phyloP scores from a whole-genome alignment of 2,113 vertebrate species.

The Ardeotis arabs region DNA sequence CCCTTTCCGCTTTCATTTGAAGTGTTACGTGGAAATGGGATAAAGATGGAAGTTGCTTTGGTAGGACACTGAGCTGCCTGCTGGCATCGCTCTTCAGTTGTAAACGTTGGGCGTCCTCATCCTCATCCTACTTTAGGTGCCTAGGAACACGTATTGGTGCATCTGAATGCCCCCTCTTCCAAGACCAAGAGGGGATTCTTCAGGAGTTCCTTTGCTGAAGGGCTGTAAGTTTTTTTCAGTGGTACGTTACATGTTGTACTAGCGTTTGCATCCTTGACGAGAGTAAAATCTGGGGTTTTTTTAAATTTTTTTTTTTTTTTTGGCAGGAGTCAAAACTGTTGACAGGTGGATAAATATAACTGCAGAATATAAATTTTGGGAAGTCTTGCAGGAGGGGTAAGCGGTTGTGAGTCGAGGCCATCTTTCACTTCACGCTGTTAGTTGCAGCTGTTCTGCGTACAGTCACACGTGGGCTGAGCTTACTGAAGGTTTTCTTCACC shows the following conservation, averaged over 20 bases:
- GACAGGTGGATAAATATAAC: not conserved
- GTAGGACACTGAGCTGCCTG: not conserved
- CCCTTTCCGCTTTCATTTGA: not conserved
- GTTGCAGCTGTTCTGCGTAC: not conserved
- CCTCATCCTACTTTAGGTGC: too few relatives aligned
- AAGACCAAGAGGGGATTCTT: too few relatives aligned
- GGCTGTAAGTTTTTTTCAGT: too few relatives aligned
- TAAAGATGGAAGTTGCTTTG: not conserved
- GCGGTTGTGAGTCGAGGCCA: not conserved
- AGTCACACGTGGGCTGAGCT: not conserved
- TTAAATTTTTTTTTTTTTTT: too few relatives aligned
- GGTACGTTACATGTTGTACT: too few relatives aligned
- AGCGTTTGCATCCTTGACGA: not conserved
- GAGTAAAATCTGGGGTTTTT: not conserved
- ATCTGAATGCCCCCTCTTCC: too few relatives aligned
- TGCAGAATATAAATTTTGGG: not conserved
- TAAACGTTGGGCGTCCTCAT: too few relatives aligned
- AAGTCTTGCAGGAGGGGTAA: not conserved
- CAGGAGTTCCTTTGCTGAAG: too few relatives aligned
- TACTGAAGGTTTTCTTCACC: not conserved
- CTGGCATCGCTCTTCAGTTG: not conserved
- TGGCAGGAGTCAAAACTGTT: not conserved
- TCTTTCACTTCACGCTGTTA: not conserved
- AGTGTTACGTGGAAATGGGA: not conserved
- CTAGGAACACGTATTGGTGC: too few relatives aligned